A percentile compares a stretch with the other conserved stretches of the same genome.
Evolutionary conservation across 2,888 invertebrate genomes (phyloP).

Genomic region (Nomada ferruginata): DNA sequence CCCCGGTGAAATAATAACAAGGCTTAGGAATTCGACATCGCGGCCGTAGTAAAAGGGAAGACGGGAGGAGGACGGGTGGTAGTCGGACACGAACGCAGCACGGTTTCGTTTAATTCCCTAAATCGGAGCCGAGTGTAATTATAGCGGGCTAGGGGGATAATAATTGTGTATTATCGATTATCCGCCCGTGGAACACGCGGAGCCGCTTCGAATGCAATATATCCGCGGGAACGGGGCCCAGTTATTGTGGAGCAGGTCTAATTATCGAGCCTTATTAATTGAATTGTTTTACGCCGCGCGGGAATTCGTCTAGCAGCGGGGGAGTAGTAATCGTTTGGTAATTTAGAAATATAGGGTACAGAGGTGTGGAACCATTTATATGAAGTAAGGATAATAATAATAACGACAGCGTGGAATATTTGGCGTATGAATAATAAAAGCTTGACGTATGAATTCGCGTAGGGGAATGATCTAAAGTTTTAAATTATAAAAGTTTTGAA

Average conservation of each 20-base stretch:
- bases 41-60: constrained; percentile 17
- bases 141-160: constrained; percentile 35
- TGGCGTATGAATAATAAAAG: too few relatives aligned
- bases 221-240: constrained; percentile 43
- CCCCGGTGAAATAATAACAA: constrained; percentile 47
- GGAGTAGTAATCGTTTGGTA: constrained; percentile 20
- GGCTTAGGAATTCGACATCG: neutral
- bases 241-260: constrained; percentile 50
- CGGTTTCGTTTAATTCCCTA: constrained; percentile 41
- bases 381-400: neutral
- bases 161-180: constrained; percentile 61
- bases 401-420: neutral
- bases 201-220: constrained; percentile 43
- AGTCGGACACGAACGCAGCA: constrained; percentile 1
- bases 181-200: constrained; percentile 1
- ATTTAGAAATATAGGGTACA: constrained; percentile 3
- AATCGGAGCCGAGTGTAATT: constrained; percentile 50
- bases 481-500: too few relatives aligned
- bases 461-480: too few relatives aligned
- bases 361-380: neutral
- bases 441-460: too few relatives aligned
- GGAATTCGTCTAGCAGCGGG: constrained; percentile 4
- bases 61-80: neutral
- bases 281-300: constrained; percentile 33
- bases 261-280: constrained; percentile 60